phyloP scores from a whole-genome alignment of 2,888 invertebrate species.

The Timema cristinae region DNA sequence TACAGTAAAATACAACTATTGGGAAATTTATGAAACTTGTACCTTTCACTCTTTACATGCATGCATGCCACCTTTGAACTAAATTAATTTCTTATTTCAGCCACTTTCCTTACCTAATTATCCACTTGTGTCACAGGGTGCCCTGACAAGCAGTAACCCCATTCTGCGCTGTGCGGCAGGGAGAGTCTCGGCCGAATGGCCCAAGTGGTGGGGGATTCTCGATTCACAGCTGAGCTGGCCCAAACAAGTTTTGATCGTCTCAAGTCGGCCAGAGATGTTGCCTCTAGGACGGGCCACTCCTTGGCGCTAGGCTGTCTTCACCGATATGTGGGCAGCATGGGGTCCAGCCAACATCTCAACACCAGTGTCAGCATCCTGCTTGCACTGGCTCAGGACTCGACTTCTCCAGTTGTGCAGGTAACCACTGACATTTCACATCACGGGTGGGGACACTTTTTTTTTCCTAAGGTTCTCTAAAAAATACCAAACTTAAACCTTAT shows the following conservation, averaged over 20 bases:
- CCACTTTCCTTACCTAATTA: not conserved
- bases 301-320: constrained; percentile 95
- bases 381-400: constrained; percentile 89
- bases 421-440: constrained; percentile 14
- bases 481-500: too few species aligned
- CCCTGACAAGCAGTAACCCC: constrained; percentile 69
- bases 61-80: too few species aligned
- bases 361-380: constrained; percentile 92
- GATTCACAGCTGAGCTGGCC: constrained; percentile 84
- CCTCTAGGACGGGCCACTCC: constrained; percentile 80
- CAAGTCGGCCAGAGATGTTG: constrained; percentile 82
- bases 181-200: constrained; percentile 93
- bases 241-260: constrained; percentile 85
- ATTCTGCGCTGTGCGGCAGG: constrained; percentile 90
- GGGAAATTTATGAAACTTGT: too few species aligned
- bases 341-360: constrained; percentile 89
- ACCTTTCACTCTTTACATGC: too few species aligned
- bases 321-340: constrained; percentile 92
- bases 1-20: too few species aligned
- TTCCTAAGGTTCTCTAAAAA: too few species aligned
- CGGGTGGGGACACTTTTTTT: too few species aligned
- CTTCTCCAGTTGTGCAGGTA: constrained; percentile 92
- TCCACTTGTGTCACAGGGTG: constrained; percentile 49
- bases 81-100: not conserved
- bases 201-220: constrained; percentile 80